Percentiles rank a stretch among this genome's conserved stretches.
Evolutionary conservation across 2,113 vertebrate genomes (phyloP).

Genomic region (Brevimyrus niger): DNA sequence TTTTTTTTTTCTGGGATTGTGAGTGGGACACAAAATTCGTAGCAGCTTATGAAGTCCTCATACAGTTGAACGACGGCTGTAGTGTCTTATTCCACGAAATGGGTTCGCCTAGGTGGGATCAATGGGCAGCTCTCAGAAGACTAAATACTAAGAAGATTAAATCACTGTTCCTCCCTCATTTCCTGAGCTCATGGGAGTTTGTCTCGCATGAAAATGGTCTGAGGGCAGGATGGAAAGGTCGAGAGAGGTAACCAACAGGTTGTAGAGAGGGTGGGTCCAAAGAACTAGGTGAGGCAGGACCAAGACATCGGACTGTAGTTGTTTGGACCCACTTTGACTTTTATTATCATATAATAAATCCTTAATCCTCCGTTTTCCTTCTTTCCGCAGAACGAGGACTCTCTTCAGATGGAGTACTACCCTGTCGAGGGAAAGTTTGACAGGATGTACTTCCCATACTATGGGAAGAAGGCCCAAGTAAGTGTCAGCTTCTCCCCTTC

Average conservation of each 20-base stretch:
- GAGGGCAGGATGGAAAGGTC: too few relatives aligned
- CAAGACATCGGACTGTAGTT: too few relatives aligned
- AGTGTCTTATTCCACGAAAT: not conserved
- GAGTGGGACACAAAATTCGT: not conserved
- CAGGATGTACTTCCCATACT: conserved; percentile 94
- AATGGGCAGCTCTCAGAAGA: not conserved
- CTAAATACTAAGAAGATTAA: not conserved
- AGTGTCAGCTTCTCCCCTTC: conserved; percentile 49
- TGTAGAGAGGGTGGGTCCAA: too few relatives aligned
- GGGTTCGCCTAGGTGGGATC: not conserved
- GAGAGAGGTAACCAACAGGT: too few relatives aligned
- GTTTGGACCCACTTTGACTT: not conserved
- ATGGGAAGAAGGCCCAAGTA: conserved; percentile 87
- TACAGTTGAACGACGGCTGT: not conserved
- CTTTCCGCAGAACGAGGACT: conserved; percentile 55
- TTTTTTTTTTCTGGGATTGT: not conserved
- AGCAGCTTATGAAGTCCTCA: not conserved
- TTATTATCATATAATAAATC: not conserved
- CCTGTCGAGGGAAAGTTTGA: conserved; percentile 70
- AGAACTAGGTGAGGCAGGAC: too few relatives aligned
- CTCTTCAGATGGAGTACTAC: conserved; percentile 64
- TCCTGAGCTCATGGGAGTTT: not conserved
- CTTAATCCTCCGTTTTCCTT: conserved; percentile 34
- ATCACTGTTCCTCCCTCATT: not conserved
- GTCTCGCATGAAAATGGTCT: too few relatives aligned